phyloP scores from a whole-genome alignment of 1,140 invertebrate species.

The Drosophila pruinosa region DNA sequence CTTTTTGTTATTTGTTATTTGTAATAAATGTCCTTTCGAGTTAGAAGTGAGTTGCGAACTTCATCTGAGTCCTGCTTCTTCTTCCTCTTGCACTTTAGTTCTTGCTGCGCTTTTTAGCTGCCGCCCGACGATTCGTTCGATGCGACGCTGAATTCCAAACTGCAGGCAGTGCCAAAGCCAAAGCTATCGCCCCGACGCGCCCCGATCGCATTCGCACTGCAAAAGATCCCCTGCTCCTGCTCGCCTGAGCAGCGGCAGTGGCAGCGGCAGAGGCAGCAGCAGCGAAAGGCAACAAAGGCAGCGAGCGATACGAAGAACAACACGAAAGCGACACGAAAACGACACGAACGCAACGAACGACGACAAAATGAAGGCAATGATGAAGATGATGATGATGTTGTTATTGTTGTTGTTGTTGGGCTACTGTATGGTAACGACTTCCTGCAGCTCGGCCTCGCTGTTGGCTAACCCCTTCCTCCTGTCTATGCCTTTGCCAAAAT shows the following conservation, averaged over 20 bases:
- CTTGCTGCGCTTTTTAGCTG: slow-evolving; percentile 26
- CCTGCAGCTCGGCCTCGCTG: slow-evolving; percentile 32
- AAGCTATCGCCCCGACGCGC: no score
- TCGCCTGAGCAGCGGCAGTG: slow-evolving; percentile 18
- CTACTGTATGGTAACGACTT: slow-evolving; percentile 47
- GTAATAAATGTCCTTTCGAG: not conserved
- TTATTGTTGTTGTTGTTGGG: slow-evolving; percentile 27
- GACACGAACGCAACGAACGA: slow-evolving; percentile 21
- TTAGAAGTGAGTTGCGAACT: not conserved
- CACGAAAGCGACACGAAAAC: slow-evolving; percentile 7
- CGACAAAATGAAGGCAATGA: slow-evolving; percentile 12
- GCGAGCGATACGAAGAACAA: not conserved
- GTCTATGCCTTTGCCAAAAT: slow-evolving; percentile 28
- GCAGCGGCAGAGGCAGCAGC: slow-evolving; percentile 25
- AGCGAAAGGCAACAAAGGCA: slow-evolving; percentile 18
- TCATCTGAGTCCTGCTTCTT: not conserved
- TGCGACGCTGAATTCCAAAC: slow-evolving; percentile 74
- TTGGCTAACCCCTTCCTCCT: not conserved
- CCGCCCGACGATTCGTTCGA: slow-evolving; percentile 55
- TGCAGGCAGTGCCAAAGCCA: slow-evolving; percentile 41
- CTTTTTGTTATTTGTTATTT: no score
- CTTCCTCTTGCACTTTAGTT: not conserved
- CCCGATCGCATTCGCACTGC: slow-evolving; percentile 1
- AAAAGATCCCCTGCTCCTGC: slow-evolving; percentile 31
- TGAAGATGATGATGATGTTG: not conserved